These are phyloP conservation scores for Thryonomys swinderianus DNA, from an alignment of 2,113 vertebrate genomes.

Conservation along the genomic window DNA sequence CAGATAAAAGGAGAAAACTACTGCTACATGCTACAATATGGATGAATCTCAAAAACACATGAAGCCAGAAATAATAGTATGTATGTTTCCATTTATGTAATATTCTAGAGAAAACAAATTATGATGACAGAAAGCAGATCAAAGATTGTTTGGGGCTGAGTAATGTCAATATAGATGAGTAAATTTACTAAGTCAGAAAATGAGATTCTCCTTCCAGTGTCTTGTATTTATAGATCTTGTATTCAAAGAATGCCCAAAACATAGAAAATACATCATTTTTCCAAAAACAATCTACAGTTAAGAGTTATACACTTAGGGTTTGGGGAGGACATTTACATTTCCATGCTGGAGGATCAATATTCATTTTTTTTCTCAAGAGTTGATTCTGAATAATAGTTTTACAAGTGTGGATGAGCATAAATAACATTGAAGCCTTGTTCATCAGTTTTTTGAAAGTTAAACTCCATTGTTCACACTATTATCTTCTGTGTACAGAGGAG, in stretches of 20 bases:
- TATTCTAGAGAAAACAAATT: not conserved
- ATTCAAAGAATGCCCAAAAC: not conserved
- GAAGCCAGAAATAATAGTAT: not conserved
- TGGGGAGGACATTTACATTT: not conserved
- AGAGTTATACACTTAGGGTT: not conserved
- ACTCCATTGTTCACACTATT: accelerated
- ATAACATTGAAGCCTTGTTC: not conserved
- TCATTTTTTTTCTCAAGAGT: not conserved
- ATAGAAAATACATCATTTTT: not conserved
- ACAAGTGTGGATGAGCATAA: not conserved
- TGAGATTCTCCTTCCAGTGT: not conserved
- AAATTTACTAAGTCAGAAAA: not conserved
- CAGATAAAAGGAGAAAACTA: not conserved
- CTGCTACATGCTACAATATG: not conserved
- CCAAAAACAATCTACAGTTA: not conserved
- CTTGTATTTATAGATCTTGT: not conserved
- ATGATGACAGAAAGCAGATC: not conserved
- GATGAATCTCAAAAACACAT: not conserved
- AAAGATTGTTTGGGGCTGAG: not conserved
- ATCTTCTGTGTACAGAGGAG: not conserved
- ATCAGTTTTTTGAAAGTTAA: not conserved
- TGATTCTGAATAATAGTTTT: not conserved
- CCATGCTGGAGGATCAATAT: not conserved
- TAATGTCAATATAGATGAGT: not conserved
- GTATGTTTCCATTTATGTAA: not conserved